phyloP scores from a whole-genome alignment of 2,113 vertebrate species.

The Cyanocitta stelleri region DNA sequence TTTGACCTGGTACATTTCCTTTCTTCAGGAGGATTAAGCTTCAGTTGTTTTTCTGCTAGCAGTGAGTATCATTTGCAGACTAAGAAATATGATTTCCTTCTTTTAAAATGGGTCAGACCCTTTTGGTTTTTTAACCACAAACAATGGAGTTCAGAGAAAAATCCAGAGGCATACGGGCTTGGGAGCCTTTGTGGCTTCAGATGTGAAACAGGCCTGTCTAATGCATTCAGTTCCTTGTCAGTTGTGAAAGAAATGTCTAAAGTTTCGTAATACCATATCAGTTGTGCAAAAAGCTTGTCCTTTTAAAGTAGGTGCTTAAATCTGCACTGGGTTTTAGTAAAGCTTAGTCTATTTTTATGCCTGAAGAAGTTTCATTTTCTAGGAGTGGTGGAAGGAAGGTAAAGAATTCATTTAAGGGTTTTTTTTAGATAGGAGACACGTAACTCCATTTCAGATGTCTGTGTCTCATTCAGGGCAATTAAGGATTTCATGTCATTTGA shows the following conservation, averaged over 20 bases:
- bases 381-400: not conserved
- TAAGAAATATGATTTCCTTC: constrained; percentile 47
- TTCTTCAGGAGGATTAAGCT: not conserved
- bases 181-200: constrained; percentile 45
- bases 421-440: not conserved
- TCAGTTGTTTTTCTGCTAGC: not conserved
- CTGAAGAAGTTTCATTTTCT: not conserved
- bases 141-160: constrained; percentile 43
- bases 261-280: constrained; percentile 55
- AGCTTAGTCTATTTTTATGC: not conserved
- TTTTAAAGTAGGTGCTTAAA: constrained; percentile 34
- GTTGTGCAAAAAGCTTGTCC: constrained; percentile 2
- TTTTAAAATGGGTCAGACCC: constrained; percentile 37
- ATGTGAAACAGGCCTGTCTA: constrained; percentile 42
- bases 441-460: not conserved
- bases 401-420: not conserved
- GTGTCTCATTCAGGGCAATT: not conserved
- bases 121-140: constrained; percentile 41
- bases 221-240: constrained; percentile 33
- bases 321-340: not conserved
- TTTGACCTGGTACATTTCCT: constrained; percentile 26
- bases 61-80: not conserved
- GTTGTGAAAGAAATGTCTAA: constrained; percentile 46
- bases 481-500: not conserved
- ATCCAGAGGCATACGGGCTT: not conserved